Percentiles rank a stretch among this genome's conserved stretches.
Evolutionary conservation across 2,888 invertebrate genomes (phyloP).

Genomic region (Pheosia gnoma): DNA sequence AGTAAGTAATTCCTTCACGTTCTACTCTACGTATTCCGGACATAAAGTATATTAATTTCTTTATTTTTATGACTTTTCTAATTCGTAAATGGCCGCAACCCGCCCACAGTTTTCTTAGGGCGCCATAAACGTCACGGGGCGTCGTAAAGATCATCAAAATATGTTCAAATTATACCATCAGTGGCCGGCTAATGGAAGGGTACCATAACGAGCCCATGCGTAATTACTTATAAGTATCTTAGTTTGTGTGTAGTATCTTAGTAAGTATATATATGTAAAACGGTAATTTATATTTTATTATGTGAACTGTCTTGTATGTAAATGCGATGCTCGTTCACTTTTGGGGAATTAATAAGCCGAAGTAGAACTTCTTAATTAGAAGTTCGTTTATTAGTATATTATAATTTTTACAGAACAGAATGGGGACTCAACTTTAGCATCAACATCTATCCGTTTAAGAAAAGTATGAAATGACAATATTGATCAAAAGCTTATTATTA

Average conservation of each 20-base stretch:
- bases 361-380: too few relatives aligned
- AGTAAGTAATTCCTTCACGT: neutral
- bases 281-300: neutral
- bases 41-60: neutral
- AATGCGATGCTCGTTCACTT: neutral
- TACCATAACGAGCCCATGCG: conserved; percentile 10
- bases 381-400: too few relatives aligned
- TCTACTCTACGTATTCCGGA: neutral
- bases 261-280: neutral
- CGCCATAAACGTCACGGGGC: conserved; percentile 33
- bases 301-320: neutral
- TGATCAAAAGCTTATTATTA: too few relatives aligned
- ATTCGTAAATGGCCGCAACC: conserved; percentile 25
- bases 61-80: conserved; percentile 20
- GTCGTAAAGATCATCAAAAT: conserved; percentile 44
- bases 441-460: too few relatives aligned
- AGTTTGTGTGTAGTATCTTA: neutral
- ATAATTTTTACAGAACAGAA: too few relatives aligned
- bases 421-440: too few relatives aligned
- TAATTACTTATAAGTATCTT: neutral
- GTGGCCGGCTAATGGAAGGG: conserved; percentile 21
- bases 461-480: too few relatives aligned
- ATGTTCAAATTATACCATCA: conserved; percentile 41
- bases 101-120: conserved; percentile 29
- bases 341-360: neutral